phyloP scores from a whole-genome alignment of 2,113 vertebrate species.

The Vicugna pacos region DNA sequence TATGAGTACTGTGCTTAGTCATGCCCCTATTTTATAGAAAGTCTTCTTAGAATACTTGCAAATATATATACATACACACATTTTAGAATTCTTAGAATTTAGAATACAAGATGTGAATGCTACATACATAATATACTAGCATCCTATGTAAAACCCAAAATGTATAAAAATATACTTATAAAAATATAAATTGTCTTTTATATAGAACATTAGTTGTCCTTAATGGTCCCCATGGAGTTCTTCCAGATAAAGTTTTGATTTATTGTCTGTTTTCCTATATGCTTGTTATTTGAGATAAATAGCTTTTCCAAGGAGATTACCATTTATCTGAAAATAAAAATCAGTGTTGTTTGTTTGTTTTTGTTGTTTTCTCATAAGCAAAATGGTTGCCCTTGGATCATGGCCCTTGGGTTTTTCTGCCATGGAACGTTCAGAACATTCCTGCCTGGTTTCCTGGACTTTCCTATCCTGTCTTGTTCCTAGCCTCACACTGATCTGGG shows the following conservation, averaged over 20 bases:
- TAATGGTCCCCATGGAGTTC: background rate
- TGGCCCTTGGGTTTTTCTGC: background rate
- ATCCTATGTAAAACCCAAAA: background rate
- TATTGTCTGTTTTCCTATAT: conserved; percentile 21
- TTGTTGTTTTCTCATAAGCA: background rate
- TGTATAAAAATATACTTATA: background rate
- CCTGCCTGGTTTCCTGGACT: background rate
- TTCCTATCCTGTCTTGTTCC: background rate
- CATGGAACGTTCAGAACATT: background rate
- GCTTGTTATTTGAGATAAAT: conserved; percentile 7
- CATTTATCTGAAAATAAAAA: conserved; percentile 35
- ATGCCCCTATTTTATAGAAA: background rate
- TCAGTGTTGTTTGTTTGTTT: background rate
- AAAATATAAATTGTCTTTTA: background rate
- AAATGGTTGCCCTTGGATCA: background rate
- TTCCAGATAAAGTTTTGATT: conserved; percentile 27
- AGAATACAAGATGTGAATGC: no score
- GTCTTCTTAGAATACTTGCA: background rate
- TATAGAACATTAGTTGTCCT: background rate
- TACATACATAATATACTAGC: background rate
- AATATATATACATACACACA: background rate
- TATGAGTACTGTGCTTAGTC: background rate
- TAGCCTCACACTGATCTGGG: background rate
- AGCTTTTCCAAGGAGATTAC: background rate
- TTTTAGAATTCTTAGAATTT: background rate